Evolutionary conservation across 23 tunicate species (phyloP), one percentile per base, ranked within the genome.

Genomic region (Corella eumyota): DNA sequence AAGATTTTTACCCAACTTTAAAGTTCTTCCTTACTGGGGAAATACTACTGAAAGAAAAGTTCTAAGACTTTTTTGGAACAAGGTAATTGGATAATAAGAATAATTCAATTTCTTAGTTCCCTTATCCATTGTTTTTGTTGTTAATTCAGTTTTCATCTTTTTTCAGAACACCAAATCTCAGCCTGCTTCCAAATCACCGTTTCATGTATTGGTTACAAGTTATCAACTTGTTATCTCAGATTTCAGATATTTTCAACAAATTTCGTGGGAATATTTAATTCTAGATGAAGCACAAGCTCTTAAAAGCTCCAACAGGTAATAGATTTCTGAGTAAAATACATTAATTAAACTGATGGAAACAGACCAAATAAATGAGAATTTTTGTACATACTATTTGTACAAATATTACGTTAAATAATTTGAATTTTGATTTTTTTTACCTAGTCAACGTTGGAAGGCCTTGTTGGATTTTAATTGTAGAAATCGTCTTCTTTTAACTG

Each of bases 241-340:
- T 62, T 73, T 83, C 66, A 52, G 76, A 30, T 83, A 83, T 62
- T 83, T 83, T 50, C 81, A 83, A 62, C 61, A 67, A 52, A 83
- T 83, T 50, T 65, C 69, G 34, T 83, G 92, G 92, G 71, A 83
- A 20, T 83, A 83, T 47, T 74, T 83, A 61, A 67, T 83, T 6
- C 53, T 83, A 5, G 92, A 83, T 68, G 92, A 83, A 67, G 92
- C 92, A 2, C 92, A 83, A 36, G 92, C 92, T 25, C 58, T 83
- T 20, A 83, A 83, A 68, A 83, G 92, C 36, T 64, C 72, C 28
- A 74, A 54, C 68, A 72, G 78, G 78, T 61, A 40, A 27, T n/a
- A n/a, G n/a, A n/a, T n/a, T n/a, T n/a, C n/a, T n/a, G n/a, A n/a
- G n/a, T n/a, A n/a, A n/a, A n/a, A n/a, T n/a, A n/a, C n/a, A n/a